Evolutionary conservation across 2,888 invertebrate species (phyloP).

Genomic region (Drosophila tanythrix): DNA sequence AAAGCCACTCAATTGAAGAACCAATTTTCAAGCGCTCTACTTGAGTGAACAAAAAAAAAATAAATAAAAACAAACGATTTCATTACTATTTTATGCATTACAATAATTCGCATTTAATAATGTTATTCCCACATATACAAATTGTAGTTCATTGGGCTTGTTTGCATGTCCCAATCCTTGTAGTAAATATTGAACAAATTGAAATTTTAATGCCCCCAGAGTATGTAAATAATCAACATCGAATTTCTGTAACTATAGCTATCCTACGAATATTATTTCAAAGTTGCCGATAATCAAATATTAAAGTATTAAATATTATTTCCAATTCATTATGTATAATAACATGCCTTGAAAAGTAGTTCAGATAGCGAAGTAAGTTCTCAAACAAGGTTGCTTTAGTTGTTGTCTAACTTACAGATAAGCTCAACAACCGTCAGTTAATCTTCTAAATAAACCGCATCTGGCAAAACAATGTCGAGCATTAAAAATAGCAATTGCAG

Average conservation of each 20-base stretch:
- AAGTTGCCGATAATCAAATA: not conserved
- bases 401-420: not conserved
- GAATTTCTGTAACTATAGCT: not conserved
- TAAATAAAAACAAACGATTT: not conserved
- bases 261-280: not conserved
- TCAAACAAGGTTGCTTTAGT: not conserved
- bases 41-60: not conserved
- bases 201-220: not conserved
- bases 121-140: not conserved
- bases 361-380: not conserved
- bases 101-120: too few relatives aligned
- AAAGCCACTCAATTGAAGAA: not conserved
- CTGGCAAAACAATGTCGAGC: not conserved
- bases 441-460: not conserved
- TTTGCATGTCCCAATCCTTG: not conserved
- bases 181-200: not conserved
- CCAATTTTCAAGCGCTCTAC: not conserved
- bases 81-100: not conserved
- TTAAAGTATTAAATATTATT: not conserved
- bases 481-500: not conserved
- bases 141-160: not conserved
- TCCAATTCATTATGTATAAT: not conserved
- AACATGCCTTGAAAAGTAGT: not conserved
- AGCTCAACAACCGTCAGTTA: not conserved
- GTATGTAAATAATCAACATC: not conserved